Conservation (phyloP, 2,113 vertebrate genomes). For the Rhinogobius similis region DNA sequence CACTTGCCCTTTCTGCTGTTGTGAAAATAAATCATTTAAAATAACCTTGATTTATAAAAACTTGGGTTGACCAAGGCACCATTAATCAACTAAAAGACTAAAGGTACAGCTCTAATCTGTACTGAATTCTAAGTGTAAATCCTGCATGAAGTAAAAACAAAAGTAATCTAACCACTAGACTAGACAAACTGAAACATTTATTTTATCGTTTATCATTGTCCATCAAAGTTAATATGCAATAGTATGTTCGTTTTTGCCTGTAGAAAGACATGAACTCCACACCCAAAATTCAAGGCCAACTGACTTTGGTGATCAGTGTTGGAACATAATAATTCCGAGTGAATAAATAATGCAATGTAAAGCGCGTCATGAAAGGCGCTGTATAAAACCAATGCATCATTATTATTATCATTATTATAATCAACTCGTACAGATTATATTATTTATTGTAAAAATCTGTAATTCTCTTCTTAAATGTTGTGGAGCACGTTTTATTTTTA, state of each 20-base stretch:
- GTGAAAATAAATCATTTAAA: too few species aligned
- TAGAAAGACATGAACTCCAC: background rate
- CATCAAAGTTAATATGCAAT: background rate
- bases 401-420: background rate
- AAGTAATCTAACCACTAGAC: background rate
- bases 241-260: background rate
- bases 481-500: background rate
- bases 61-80: too few species aligned
- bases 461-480: too few species aligned
- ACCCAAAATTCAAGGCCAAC: background rate
- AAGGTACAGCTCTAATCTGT: too few species aligned
- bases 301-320: too few species aligned
- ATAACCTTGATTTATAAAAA: too few species aligned
- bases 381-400: too few species aligned
- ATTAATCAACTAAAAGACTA: too few species aligned
- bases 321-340: too few species aligned
- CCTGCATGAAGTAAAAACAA: constrained; percentile 1
- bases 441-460: background rate
- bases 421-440: background rate
- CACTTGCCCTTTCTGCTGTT: too few species aligned
- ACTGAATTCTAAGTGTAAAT: background rate
- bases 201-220: background rate
- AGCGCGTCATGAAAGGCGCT: too few species aligned
- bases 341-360: too few species aligned
- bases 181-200: background rate